Evolutionary conservation across 2,888 invertebrate genomes (phyloP).

Genomic region (Margaritifera margaritifera): DNA sequence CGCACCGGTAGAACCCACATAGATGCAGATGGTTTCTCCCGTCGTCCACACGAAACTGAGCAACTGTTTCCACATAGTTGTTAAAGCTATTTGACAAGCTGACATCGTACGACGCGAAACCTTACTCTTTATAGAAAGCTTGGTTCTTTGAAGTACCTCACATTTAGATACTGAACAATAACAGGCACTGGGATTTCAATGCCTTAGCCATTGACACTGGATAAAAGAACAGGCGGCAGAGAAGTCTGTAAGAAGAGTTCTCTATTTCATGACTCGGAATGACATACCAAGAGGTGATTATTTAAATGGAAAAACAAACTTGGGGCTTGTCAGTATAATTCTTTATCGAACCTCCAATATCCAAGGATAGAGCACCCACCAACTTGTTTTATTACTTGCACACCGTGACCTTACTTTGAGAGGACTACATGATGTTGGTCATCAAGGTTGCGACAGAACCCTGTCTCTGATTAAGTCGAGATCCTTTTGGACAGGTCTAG

Average conservation of each 20-base stretch:
- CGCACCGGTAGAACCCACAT: too few relatives aligned
- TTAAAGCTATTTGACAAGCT: too few relatives aligned
- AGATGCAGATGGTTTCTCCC: too few relatives aligned
- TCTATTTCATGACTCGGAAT: not conserved
- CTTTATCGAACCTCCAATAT: too few relatives aligned
- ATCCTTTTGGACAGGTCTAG: too few relatives aligned
- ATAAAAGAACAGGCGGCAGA: constrained; percentile 5
- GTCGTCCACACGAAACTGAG: too few relatives aligned
- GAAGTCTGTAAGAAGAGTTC: constrained; percentile 2
- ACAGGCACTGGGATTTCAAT: not conserved
- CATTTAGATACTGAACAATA: too few relatives aligned
- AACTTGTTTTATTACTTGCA: not conserved
- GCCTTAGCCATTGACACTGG: not conserved
- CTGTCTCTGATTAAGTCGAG: too few relatives aligned
- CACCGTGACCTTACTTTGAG: constrained; percentile 1
- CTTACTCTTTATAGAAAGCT: not conserved
- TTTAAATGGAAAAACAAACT: not conserved
- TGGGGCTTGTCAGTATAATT: too few relatives aligned
- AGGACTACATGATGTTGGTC: constrained; percentile 10
- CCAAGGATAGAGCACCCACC: not conserved
- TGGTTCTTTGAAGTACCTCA: not conserved
- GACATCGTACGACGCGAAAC: constrained; percentile 10
- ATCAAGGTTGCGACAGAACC: constrained; percentile 9
- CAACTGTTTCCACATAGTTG: too few relatives aligned
- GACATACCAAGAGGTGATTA: not conserved